Evolutionary conservation across 2,797 vertebrate genomes (phyloP).

Genomic region (Eupleurogrammus muticus): DNA sequence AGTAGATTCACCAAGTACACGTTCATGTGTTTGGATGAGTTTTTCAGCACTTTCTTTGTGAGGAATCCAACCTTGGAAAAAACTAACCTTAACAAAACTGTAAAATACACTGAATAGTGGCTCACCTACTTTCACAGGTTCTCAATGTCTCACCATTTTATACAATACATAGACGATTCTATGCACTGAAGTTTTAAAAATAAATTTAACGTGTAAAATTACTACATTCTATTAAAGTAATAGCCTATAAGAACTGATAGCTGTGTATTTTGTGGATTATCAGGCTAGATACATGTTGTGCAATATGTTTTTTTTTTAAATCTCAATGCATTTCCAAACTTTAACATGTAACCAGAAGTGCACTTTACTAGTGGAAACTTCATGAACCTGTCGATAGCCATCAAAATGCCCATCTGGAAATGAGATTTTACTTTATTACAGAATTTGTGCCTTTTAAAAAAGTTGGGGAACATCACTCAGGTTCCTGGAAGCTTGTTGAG

Average conservation of each 20-base stretch:
- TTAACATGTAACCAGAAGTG: too few relatives aligned
- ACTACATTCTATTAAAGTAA: neutral
- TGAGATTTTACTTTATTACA: too few relatives aligned
- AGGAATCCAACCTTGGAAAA: constrained; percentile 11
- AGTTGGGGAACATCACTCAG: neutral
- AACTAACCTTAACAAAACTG: neutral
- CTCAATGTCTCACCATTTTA: neutral
- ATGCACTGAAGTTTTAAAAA: neutral
- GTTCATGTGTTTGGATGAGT: constrained; percentile 36
- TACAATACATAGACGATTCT: neutral
- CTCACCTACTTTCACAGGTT: constrained; percentile 4
- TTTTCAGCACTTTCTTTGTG: constrained; percentile 15
- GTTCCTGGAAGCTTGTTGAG: constrained; percentile 4
- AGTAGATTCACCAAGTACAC: constrained; percentile 35
- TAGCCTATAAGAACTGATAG: neutral
- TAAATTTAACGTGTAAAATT: neutral
- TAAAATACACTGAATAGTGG: constrained; percentile 29
- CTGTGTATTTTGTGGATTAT: neutral
- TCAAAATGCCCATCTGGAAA: too few relatives aligned
- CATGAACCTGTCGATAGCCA: neutral
- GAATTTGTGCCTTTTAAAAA: neutral
- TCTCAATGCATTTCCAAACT: too few relatives aligned
- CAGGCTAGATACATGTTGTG: too few relatives aligned
- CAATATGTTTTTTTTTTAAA: too few relatives aligned
- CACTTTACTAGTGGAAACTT: too few relatives aligned